A percentile compares a stretch with the other conserved stretches of the same genome.
phyloP scores from a whole-genome alignment of 1,140 invertebrate species.

The Scaptomyza graminum region DNA sequence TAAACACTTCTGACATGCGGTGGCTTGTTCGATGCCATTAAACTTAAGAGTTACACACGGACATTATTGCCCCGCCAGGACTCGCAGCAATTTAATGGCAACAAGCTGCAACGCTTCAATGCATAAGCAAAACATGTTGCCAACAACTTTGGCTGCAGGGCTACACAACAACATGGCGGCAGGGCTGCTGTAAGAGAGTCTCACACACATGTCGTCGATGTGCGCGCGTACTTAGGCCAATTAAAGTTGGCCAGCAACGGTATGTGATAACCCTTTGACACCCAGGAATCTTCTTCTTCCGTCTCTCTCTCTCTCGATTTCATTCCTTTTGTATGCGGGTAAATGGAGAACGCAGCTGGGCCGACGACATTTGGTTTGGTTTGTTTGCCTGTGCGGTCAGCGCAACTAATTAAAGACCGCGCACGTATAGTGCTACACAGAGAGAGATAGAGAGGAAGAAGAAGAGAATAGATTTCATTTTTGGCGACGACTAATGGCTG shows the following conservation, averaged over 20 bases:
- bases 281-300: constrained; percentile 18
- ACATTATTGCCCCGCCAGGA: constrained; percentile 27
- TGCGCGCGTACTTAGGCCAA: constrained; percentile 69
- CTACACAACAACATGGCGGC: not conserved
- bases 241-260: constrained; percentile 45
- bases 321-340: not conserved
- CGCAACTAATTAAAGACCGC: constrained; percentile 71
- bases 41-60: constrained; percentile 19
- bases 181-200: not conserved
- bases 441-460: too few relatives aligned
- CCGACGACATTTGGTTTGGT: not conserved
- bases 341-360: constrained; percentile 13
- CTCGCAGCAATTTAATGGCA: constrained; percentile 28
- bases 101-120: constrained; percentile 44
- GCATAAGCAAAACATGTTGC: constrained; percentile 70
- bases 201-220: constrained; percentile 9
- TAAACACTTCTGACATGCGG: too few relatives aligned
- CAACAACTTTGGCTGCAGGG: constrained; percentile 25
- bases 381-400: constrained; percentile 35
- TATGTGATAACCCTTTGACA: constrained; percentile 70
- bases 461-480: constrained; percentile 70
- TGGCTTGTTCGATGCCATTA: too few relatives aligned
- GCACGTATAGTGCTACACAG: constrained; percentile 48
- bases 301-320: too few relatives aligned
- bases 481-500: constrained; percentile 72